Conservation (phyloP, 2,888 invertebrate species). For the Diaperis boleti region DNA sequence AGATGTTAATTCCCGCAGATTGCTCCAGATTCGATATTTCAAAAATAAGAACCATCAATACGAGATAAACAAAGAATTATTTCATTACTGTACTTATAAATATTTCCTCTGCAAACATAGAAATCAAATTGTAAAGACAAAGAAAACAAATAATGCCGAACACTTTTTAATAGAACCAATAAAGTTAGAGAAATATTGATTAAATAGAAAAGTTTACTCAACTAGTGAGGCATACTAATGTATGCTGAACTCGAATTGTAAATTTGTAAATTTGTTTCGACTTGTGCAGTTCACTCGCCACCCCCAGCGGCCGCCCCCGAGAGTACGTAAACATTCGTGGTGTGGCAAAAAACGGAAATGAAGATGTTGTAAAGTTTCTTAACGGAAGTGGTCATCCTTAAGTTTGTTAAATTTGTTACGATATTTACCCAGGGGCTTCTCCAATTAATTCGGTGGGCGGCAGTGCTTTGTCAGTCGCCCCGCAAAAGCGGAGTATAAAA, state of each 20-base stretch:
- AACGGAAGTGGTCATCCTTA: conserved; percentile 46
- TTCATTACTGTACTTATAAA: conserved; percentile 36
- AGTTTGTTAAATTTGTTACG: conserved; percentile 48
- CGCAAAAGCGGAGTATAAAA: conserved; percentile 49
- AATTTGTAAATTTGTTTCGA: background rate
- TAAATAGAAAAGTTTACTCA: conserved; percentile 28
- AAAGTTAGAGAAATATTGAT: conserved; percentile 33
- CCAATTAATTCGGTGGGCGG: conserved; percentile 58
- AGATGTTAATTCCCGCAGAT: background rate
- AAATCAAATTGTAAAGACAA: conserved; percentile 31
- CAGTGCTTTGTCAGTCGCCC: conserved; percentile 44
- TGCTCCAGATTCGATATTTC: conserved; percentile 12
- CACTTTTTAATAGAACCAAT: conserved; percentile 29
- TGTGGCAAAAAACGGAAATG: conserved; percentile 43
- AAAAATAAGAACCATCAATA: conserved; percentile 18
- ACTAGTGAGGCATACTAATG: conserved; percentile 1
- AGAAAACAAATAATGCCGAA: conserved; percentile 30
- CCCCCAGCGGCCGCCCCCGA: background rate
- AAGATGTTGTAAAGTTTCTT: conserved; percentile 45
- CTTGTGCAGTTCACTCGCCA: background rate
- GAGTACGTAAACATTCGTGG: no score
- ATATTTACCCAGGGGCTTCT: conserved; percentile 56
- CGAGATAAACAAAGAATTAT: conserved; percentile 28
- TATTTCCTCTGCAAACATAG: conserved; percentile 35
- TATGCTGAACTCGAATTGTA: background rate